A percentile compares a stretch with the other conserved stretches of the same genome.
Conservation (phyloP, 2,113 vertebrate genomes). For the Bettongia penicillata region DNA sequence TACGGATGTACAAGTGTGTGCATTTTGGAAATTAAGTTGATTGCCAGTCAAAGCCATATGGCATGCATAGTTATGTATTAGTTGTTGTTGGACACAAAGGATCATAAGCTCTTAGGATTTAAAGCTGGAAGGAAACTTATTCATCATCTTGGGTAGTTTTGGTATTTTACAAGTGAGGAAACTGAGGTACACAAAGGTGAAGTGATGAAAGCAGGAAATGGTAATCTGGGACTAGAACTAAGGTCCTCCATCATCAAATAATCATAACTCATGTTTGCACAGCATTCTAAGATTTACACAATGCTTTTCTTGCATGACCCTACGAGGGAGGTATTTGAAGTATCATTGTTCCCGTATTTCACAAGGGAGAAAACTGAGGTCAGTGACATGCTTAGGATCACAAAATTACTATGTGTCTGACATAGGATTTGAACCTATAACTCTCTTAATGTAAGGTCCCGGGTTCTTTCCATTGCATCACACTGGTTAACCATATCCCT, state of each 20-base stretch:
- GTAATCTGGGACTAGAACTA: not conserved
- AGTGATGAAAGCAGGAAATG: not conserved
- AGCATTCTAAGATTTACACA: not conserved
- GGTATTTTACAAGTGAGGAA: not conserved
- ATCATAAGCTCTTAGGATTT: not conserved
- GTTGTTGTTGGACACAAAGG: not conserved
- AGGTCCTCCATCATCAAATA: not conserved
- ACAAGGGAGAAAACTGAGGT: not conserved
- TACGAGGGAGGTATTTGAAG: not conserved
- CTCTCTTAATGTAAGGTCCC: not conserved
- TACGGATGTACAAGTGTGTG: not conserved
- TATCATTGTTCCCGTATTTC: not conserved
- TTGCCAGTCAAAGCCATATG: not conserved
- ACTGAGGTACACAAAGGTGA: not conserved
- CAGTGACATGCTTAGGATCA: not conserved
- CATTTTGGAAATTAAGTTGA: conserved; percentile 3
- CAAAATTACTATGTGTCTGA: not conserved
- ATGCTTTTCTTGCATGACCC: not conserved
- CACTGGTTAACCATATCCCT: not conserved
- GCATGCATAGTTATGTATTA: not conserved
- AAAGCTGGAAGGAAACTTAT: not conserved
- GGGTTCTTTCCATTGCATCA: not conserved
- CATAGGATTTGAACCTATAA: not conserved
- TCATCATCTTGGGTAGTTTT: not conserved
- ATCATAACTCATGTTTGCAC: not conserved